A percentile compares a stretch with the other conserved stretches of the same genome.
phyloP scores from a whole-genome alignment of 2,797 vertebrate species.

The Lophius americanus region DNA sequence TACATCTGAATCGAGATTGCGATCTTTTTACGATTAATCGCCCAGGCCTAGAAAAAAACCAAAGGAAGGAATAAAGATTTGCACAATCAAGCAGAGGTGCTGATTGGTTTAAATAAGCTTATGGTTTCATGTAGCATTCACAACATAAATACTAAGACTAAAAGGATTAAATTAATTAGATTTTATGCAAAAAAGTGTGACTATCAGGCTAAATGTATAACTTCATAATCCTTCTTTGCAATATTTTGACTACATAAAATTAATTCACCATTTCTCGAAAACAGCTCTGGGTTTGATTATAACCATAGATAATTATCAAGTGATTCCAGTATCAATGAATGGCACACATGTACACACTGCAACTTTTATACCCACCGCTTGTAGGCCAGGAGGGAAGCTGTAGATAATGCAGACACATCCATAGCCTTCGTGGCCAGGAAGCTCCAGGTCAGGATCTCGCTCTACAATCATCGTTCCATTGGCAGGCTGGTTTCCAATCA shows the following conservation, averaged over 20 bases:
- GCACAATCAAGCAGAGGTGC: not conserved
- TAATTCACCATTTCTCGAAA: constrained; percentile 1
- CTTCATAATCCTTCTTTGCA: not conserved
- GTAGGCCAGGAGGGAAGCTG: constrained; percentile 92
- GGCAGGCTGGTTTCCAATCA: constrained; percentile 94
- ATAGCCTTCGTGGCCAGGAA: constrained; percentile 90
- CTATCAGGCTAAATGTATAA: not conserved
- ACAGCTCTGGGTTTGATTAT: not conserved
- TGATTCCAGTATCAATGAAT: not conserved
- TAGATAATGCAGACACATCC: constrained; percentile 96
- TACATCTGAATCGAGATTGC: no score
- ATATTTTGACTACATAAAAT: not conserved
- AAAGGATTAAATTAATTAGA: not conserved
- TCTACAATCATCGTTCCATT: constrained; percentile 94
- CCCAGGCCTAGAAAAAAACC: no score
- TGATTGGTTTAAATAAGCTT: not conserved
- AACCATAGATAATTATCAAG: not conserved
- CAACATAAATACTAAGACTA: not conserved
- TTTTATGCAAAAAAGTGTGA: not conserved
- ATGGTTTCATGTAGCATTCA: not conserved
- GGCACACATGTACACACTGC: not conserved
- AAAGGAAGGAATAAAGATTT: not conserved
- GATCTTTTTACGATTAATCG: no score
- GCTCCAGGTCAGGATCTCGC: constrained; percentile 87
- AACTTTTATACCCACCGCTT: constrained; percentile 85